These are phyloP conservation scores for Pseudochirops corinnae DNA, from an alignment of 2,797 vertebrate genomes.

Conservation along the genomic window DNA sequence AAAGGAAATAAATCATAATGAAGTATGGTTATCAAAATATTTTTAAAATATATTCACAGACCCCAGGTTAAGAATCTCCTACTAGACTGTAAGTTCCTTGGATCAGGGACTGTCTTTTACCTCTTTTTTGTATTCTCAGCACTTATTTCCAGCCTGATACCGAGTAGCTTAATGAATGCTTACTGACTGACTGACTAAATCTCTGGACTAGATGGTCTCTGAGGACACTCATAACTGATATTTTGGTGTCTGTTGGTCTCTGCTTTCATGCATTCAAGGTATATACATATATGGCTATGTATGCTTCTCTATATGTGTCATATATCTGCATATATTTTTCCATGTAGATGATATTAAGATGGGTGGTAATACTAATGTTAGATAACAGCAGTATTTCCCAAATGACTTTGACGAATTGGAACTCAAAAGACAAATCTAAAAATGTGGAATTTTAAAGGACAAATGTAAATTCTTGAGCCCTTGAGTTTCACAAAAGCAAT, in stretches of 20 bases:
- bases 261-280: neutral
- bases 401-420: conserved; percentile 38
- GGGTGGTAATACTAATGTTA: neutral
- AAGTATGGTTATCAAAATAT: too few relatives aligned
- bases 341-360: neutral
- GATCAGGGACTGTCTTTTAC: neutral
- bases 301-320: neutral
- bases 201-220: neutral
- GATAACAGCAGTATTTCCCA: neutral
- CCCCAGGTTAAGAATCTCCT: neutral
- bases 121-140: neutral
- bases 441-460: too few relatives aligned
- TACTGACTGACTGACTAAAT: neutral
- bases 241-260: neutral
- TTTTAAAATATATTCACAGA: neutral
- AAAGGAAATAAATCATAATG: too few relatives aligned
- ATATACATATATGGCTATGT: neutral
- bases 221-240: neutral
- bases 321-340: neutral
- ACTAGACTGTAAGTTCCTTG: neutral
- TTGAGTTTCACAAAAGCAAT: too few relatives aligned
- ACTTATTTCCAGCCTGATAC: neutral
- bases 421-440: neutral
- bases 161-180: neutral
- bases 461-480: too few relatives aligned